Evolutionary conservation across 2,888 invertebrate species (phyloP), one percentile per base, ranked within the genome.

Genomic region (Parnassius smintheus): DNA sequence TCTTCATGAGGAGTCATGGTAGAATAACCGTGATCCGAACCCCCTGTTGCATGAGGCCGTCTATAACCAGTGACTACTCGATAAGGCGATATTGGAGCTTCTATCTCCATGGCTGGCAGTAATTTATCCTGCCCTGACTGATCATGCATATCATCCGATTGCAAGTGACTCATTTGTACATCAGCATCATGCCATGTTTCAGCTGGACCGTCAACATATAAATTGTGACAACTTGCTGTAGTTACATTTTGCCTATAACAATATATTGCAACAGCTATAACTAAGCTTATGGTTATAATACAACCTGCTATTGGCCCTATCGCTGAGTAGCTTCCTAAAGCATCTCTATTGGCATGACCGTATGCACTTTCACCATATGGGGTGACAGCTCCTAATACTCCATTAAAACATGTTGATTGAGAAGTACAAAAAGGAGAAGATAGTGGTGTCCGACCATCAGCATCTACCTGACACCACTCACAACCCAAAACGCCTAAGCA

Each of bases 11-110:
- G 97, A 1, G 97, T 97, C 97, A 97, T 97, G 0, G 97, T 97
- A 2, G 97, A 97, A 85, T 98, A 98, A 2, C 98, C 98, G 78
- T 98, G 97, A 88, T 98, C 98, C n/a, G 97, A 97, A 72, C 95
- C 95, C 53, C 95, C 95, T 0, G 95, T 95, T 0, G 95, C 94
- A 54, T 95, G 94, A 3, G 96, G 94, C 44, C 96, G 93, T 50
- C 96, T 91, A 80, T 97, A 97, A 61, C 95, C 95, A 0, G 96
- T 96, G 53, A 96, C 95, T 66, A 97, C 95, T 66, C 96, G 94
- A 81, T 98, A 98, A 0, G 98, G 98, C 2, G 97, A 97, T 70
- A 97, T 94, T 7, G 95, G 95, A 18, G 95, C 94, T 56, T 95
- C 94, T 68, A 94, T 93, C 73, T 92, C 92, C 87, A 81, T 89